Evolutionary conservation across 1,140 invertebrate species (phyloP), one percentile per base, ranked within the genome.

Genomic region (Gryllus bimaculatus): DNA sequence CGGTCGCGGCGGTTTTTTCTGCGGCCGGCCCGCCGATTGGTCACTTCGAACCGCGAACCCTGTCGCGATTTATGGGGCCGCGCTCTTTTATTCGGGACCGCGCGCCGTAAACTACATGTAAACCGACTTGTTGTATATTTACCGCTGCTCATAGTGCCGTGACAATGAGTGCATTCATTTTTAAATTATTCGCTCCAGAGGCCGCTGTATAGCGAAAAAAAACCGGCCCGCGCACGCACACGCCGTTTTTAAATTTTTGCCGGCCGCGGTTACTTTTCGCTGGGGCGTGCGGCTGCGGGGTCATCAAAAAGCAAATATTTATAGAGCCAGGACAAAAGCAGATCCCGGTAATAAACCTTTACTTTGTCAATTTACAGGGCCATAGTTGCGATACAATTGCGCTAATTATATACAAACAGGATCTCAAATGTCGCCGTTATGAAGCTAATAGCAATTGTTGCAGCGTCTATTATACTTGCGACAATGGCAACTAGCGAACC

Each of bases 261-360:
- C 54, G 18, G 10, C 54, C 54, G 54, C 54, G 10, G 54, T 66
- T 13, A 66, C 54, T 66, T 66, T 18, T 66, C 54, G 54, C 54
- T 66, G 54, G 10, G 54, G 18, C 54, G 10, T 66, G 10, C 26
- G 26, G 26, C 54, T 66, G 54, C 7, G 54, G 54, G 10, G 54
- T 18, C 54, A 66, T 66, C 54, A 66, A 66, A 66, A 66, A 66
- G 54, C 54, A 66, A 66, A 66, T 66, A 66, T 66, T 66, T 66
- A 66, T 66, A 18, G 54, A 18, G 18, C 10, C 54, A 18, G 54
- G 18, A 66, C 54, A 66, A 66, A 66, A 66, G 54, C 54, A 13
- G 54, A 66, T 13, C 10, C 54, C 18, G 10, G 54, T 66, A 66
- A 66, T 66, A 66, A 66, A 66, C 54, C 54, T 66, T 10, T 66